Evolutionary conservation across 2,113 vertebrate species (phyloP).

Genomic region (Sciurus niger): DNA sequence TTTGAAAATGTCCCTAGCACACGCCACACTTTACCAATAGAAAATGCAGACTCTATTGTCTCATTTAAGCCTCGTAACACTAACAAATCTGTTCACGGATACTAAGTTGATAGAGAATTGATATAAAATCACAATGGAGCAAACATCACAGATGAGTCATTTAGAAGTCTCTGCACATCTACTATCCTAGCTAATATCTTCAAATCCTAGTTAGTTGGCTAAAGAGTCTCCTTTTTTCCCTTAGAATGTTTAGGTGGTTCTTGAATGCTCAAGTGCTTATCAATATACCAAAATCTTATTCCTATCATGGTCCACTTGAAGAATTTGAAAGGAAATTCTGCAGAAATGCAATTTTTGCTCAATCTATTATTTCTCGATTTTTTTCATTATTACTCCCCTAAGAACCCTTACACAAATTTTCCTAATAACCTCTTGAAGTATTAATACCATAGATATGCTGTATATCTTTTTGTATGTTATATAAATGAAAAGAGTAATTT

Average conservation of each 20-base stretch:
- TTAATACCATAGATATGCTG: background rate
- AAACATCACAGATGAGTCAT: background rate
- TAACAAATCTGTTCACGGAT: background rate
- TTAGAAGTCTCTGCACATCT: background rate
- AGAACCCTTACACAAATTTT: background rate
- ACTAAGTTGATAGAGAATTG: background rate
- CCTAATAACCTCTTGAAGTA: background rate
- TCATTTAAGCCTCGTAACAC: background rate
- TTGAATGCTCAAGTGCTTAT: background rate
- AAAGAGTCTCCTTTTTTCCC: background rate
- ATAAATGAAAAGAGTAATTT: background rate
- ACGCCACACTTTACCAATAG: background rate
- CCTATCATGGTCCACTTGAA: background rate
- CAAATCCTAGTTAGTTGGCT: background rate
- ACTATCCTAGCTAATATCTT: background rate
- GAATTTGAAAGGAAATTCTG: background rate
- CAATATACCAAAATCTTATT: background rate
- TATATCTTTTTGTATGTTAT: background rate
- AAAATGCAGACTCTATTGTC: background rate
- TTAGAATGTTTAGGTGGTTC: background rate
- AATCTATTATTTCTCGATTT: background rate
- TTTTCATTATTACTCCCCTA: background rate
- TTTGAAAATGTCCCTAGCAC: background rate
- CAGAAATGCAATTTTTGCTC: background rate
- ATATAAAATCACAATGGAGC: background rate